Evolutionary conservation across 2,888 invertebrate genomes (phyloP).

Genomic region (Polietes domitor): DNA sequence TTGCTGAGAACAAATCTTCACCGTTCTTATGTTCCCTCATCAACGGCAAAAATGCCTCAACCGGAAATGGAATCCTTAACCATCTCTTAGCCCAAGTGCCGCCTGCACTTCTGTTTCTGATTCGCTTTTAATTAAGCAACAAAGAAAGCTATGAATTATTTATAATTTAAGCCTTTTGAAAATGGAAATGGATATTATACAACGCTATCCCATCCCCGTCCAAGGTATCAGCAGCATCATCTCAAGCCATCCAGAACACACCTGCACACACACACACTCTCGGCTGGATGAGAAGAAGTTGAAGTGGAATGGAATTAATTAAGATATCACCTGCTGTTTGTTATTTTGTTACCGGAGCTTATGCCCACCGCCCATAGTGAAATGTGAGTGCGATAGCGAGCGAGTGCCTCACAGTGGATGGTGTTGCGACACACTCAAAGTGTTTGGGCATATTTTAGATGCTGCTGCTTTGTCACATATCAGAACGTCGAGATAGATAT

Average conservation of each 20-base stretch:
- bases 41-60: neutral
- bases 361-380: neutral
- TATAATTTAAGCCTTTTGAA: conserved; percentile 4
- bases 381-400: too few species aligned
- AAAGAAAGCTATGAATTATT: neutral
- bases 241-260: neutral
- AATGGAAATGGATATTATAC: neutral
- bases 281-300: too few species aligned
- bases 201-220: neutral
- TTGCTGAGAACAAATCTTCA: too few species aligned
- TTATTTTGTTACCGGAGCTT: neutral
- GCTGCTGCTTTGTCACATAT: too few species aligned
- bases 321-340: conserved; percentile 19
- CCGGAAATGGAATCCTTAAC: neutral
- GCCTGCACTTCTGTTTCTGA: neutral
- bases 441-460: too few species aligned
- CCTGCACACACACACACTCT: neutral
- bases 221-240: too few species aligned
- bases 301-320: conserved; percentile 10
- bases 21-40: too few species aligned
- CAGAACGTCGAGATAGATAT: too few species aligned
- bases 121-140: neutral
- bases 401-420: neutral
- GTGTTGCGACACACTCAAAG: neutral
- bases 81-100: neutral